phyloP scores from a whole-genome alignment of 2,797 vertebrate genomes.

The Mionectes olivaceus region DNA sequence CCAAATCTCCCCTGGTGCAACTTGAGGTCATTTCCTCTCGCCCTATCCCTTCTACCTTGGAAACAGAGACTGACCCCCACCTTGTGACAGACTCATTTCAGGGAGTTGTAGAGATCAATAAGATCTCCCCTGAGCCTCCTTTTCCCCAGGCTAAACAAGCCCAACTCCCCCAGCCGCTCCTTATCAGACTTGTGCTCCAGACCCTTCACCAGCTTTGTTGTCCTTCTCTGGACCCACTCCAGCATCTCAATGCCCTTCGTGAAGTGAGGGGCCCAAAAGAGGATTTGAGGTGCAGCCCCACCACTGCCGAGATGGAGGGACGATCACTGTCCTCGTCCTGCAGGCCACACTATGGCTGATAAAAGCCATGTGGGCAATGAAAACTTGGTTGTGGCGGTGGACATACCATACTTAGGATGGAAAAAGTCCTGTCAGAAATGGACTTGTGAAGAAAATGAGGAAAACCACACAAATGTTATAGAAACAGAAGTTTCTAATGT shows the following conservation, averaged over 20 bases:
- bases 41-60: neutral
- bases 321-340: neutral
- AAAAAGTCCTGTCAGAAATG: too few relatives aligned
- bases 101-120: neutral
- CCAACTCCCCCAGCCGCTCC: neutral
- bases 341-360: neutral
- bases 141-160: neutral
- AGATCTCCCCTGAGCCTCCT: neutral
- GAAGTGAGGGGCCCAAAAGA: neutral
- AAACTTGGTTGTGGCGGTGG: too few relatives aligned
- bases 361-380: neutral
- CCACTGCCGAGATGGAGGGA: rapidly evolving
- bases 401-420: too few relatives aligned
- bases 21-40: neutral
- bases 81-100: neutral
- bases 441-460: too few relatives aligned
- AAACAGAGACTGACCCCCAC: neutral
- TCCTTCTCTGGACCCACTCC: neutral
- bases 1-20: rapidly evolving
- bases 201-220: neutral
- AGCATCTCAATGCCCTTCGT: neutral
- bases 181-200: neutral
- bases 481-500: too few relatives aligned
- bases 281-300: neutral
- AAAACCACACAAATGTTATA: too few relatives aligned